These are phyloP conservation scores for Trissolcus basalis DNA, from an alignment of 1,140 invertebrate species.

Conservation along the genomic window DNA sequence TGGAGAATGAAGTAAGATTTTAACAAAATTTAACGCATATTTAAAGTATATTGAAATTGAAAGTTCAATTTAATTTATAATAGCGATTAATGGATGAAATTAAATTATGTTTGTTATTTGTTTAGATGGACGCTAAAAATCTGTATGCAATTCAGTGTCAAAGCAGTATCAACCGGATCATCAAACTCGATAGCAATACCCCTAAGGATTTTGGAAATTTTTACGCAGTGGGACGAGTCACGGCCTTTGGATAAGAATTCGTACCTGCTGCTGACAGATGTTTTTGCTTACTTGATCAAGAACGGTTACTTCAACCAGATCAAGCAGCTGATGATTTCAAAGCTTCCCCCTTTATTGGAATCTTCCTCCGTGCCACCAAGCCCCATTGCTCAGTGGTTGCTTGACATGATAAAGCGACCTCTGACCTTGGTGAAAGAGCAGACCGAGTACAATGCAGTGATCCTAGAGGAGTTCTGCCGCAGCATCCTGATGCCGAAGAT, in stretches of 20 bases:
- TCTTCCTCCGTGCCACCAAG: slow-evolving; percentile 83
- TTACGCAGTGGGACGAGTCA: slow-evolving; percentile 79
- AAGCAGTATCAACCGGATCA: slow-evolving; percentile 64
- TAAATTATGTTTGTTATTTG: slow-evolving; percentile 17
- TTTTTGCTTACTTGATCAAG: slow-evolving; percentile 70
- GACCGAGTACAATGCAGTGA: slow-evolving; percentile 69
- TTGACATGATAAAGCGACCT: slow-evolving; percentile 86
- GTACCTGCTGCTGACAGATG: slow-evolving; percentile 60
- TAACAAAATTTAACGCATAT: slow-evolving; percentile 63
- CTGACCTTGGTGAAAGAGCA: slow-evolving; percentile 75
- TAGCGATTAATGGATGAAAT: too few relatives aligned
- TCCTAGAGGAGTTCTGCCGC: slow-evolving; percentile 65
- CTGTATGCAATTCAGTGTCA: slow-evolving; percentile 68
- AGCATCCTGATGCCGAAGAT: slow-evolving; percentile 70
- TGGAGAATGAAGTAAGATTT: slow-evolving; percentile 79
- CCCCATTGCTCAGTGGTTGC: slow-evolving; percentile 83
- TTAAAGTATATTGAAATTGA: too few relatives aligned
- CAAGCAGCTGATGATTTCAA: slow-evolving; percentile 82
- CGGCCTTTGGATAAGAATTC: slow-evolving; percentile 74
- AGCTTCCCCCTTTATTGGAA: slow-evolving; percentile 84
- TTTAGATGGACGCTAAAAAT: slow-evolving; percentile 67
- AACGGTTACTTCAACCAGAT: slow-evolving; percentile 84
- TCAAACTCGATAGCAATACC: slow-evolving; percentile 82
- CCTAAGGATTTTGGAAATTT: slow-evolving; percentile 86
- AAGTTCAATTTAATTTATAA: too few relatives aligned